Percentiles rank a stretch among this genome's conserved stretches.
Evolutionary conservation across 1,140 invertebrate species (phyloP).

Genomic region (Orussus abietinus): DNA sequence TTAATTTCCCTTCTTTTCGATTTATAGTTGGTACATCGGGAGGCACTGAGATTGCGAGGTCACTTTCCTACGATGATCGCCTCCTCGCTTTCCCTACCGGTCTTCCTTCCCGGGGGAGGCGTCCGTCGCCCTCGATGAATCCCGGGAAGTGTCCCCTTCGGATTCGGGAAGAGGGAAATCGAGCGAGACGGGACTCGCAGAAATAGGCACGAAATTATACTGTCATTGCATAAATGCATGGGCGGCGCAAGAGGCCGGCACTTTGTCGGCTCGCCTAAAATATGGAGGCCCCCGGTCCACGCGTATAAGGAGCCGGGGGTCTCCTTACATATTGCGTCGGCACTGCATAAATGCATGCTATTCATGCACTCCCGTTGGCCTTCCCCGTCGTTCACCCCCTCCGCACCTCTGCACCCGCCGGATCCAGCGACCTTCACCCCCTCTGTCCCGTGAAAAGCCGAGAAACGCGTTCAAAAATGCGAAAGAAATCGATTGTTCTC

Average conservation of each 20-base stretch:
- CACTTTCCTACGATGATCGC: no score
- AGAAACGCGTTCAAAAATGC: no score
- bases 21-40: no score
- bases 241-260: constrained; percentile 27
- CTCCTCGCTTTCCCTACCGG: no score
- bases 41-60: no score
- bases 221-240: constrained; percentile 42
- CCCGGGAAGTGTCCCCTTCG: neutral
- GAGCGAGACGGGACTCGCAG: constrained; percentile 30
- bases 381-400: constrained; percentile 8
- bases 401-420: neutral
- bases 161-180: constrained; percentile 22
- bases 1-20: no score
- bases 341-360: constrained; percentile 41
- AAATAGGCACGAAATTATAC: constrained; percentile 37
- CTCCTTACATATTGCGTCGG: constrained; percentile 38
- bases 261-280: constrained; percentile 36
- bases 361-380: constrained; percentile 30
- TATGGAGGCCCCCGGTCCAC: constrained; percentile 34
- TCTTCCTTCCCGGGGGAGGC: no score
- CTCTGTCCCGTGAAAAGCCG: constrained; percentile 4
- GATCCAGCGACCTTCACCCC: constrained; percentile 2
- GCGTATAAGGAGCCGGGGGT: constrained; percentile 28
- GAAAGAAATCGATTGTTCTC: no score
- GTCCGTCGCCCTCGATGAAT: neutral